phyloP scores from a whole-genome alignment of 2,888 invertebrate genomes.

The Ormyrus pomaceus region DNA sequence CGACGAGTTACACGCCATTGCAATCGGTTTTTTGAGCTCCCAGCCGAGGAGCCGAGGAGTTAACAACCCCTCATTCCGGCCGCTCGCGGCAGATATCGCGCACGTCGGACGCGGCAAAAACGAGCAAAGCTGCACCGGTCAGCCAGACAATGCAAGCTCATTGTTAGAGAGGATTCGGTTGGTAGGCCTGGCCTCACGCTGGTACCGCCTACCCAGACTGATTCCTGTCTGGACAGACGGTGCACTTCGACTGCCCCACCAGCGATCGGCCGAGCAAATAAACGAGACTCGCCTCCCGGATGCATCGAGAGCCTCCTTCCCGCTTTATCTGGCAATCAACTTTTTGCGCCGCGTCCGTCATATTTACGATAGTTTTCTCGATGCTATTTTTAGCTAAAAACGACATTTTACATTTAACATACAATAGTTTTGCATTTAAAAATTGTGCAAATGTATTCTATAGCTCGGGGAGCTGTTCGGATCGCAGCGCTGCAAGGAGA shows the following conservation, averaged over 20 bases:
- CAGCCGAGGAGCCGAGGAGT: conserved; percentile 16
- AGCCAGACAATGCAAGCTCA: conserved; percentile 33
- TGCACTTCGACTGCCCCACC: conserved; percentile 64
- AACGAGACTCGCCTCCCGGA: conserved; percentile 28
- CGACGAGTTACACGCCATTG: conserved; percentile 42
- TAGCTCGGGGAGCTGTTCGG: not conserved
- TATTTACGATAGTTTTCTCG: no score
- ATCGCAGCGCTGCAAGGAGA: conserved; percentile 15
- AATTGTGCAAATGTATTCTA: conserved; percentile 3
- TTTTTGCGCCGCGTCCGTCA: conserved; percentile 10
- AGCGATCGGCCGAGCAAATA: conserved; percentile 57
- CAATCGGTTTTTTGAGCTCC: conserved; percentile 19
- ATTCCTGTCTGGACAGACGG: conserved; percentile 63
- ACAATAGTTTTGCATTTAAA: not conserved
- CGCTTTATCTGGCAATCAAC: not conserved
- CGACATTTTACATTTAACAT: not conserved
- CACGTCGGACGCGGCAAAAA: not conserved
- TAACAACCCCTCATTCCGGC: conserved; percentile 53
- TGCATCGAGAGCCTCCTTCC: conserved; percentile 23
- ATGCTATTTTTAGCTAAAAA: no score
- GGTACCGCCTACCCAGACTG: conserved; percentile 72
- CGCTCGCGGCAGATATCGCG: conserved; percentile 18
- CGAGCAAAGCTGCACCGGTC: conserved; percentile 1
- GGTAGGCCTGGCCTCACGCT: conserved; percentile 70
- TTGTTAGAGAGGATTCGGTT: conserved; percentile 27